A percentile compares a stretch with the other conserved stretches of the same genome.
These are phyloP conservation scores for Ptilodon capucinus DNA, from an alignment of 2,888 invertebrate genomes.

Conservation along the genomic window DNA sequence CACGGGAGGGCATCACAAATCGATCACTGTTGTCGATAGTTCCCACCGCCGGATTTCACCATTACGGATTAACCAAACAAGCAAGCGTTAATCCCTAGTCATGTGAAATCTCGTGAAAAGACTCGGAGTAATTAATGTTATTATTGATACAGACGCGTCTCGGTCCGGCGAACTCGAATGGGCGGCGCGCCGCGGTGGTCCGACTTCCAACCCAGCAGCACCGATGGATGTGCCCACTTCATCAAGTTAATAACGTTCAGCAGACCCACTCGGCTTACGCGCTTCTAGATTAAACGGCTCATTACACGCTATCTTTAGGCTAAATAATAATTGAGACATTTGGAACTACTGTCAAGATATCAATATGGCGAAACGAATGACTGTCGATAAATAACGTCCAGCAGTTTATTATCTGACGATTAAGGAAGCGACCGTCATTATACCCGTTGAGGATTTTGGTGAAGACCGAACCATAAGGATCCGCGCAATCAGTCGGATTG, in stretches of 20 bases:
- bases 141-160: slow-evolving; percentile 47
- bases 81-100: slow-evolving; percentile 71
- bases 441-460: slow-evolving; percentile 53
- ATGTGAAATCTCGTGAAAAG: slow-evolving; percentile 69
- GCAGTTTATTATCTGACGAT: slow-evolving; percentile 48
- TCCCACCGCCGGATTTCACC: slow-evolving; percentile 52
- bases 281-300: slow-evolving; percentile 68
- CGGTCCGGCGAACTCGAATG: slow-evolving; percentile 42
- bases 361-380: slow-evolving; percentile 60
- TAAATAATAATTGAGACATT: slow-evolving; percentile 81
- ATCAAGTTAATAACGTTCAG: slow-evolving; percentile 75
- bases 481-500: slow-evolving; percentile 68
- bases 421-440: slow-evolving; percentile 57
- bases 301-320: slow-evolving; percentile 78
- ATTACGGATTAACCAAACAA: slow-evolving; percentile 68
- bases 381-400: slow-evolving; percentile 55
- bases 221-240: slow-evolving; percentile 67
- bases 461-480: slow-evolving; percentile 61
- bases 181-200: slow-evolving; percentile 58
- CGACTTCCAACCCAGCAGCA: slow-evolving; percentile 37
- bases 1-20: slow-evolving; percentile 39
- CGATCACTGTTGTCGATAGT: slow-evolving; percentile 44
- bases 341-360: slow-evolving; percentile 63
- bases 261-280: slow-evolving; percentile 78
- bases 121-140: slow-evolving; percentile 62